Conservation (phyloP, 1,140 invertebrate species). For the Oedothorax gibbosus region DNA sequence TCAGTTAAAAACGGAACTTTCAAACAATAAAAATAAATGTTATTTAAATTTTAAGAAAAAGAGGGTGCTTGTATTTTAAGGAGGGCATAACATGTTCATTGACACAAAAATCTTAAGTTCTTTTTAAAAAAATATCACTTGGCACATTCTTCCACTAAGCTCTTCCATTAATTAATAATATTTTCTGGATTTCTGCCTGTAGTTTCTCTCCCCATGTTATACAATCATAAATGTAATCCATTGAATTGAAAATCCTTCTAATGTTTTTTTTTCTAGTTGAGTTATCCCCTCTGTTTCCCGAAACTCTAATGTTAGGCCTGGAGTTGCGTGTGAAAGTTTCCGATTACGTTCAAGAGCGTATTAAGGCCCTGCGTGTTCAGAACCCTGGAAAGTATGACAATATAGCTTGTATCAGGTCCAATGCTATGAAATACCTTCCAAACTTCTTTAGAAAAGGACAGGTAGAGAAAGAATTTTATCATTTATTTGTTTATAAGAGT, state of each 20-base stretch:
- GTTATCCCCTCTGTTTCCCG: slow-evolving; percentile 90
- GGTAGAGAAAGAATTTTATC: slow-evolving; percentile 71
- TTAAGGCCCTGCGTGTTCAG: slow-evolving; percentile 84
- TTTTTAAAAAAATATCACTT: no score
- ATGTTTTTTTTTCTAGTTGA: slow-evolving; percentile 75
- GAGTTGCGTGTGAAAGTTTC: slow-evolving; percentile 99
- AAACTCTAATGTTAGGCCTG: slow-evolving; percentile 92
- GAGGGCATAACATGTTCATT: no score
- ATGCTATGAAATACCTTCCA: slow-evolving; percentile 98
- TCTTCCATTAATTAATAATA: no score
- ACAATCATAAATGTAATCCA: not conserved
- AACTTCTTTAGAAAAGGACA: slow-evolving; percentile 97
- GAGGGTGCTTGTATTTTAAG: no score
- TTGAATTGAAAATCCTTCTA: not conserved
- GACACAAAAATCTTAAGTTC: no score
- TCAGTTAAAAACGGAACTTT: no score
- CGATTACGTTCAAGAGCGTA: slow-evolving; percentile 96
- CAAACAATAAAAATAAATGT: no score
- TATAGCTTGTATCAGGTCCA: slow-evolving; percentile 94
- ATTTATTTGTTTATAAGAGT: no score
- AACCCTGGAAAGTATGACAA: slow-evolving; percentile 87
- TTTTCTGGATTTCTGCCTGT: no score
- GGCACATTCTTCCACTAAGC: no score
- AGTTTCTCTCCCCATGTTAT: no score
- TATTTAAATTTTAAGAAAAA: no score